Evolutionary conservation across 2,888 invertebrate species (phyloP).

Genomic region (Epicampocera succincta): DNA sequence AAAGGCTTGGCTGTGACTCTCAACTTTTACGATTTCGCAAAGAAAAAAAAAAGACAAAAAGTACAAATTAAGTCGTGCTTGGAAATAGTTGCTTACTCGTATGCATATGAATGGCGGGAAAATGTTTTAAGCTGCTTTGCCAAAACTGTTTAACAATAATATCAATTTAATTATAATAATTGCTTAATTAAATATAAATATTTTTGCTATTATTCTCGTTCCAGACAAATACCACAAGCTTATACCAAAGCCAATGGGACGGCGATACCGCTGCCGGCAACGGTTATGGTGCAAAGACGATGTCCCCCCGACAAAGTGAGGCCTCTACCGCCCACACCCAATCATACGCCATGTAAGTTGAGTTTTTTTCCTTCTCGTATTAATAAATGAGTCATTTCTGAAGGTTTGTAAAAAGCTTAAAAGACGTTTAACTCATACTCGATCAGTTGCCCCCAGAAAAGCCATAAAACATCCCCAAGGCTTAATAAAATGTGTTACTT

Average conservation of each 20-base stretch:
- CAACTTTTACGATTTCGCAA: neutral
- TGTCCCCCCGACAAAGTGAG: slow-evolving; percentile 91
- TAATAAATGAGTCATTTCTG: neutral
- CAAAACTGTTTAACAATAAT: slow-evolving; percentile 28
- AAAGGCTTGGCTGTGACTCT: slow-evolving; percentile 42
- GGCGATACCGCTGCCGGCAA: slow-evolving; percentile 90
- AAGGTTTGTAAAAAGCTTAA: slow-evolving; percentile 12
- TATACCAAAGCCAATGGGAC: slow-evolving; percentile 85
- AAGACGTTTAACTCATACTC: slow-evolving; percentile 15
- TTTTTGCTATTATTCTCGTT: slow-evolving; percentile 74
- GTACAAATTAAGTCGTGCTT: slow-evolving; percentile 27
- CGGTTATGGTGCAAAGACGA: slow-evolving; percentile 88
- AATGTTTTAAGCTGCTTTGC: slow-evolving; percentile 10
- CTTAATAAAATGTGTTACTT: slow-evolving; percentile 10
- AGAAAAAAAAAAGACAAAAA: too few relatives aligned
- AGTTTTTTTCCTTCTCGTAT: neutral
- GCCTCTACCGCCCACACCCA: slow-evolving; percentile 87
- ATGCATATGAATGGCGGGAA: slow-evolving; percentile 32
- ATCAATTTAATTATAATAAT: slow-evolving; percentile 22
- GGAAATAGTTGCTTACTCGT: neutral
- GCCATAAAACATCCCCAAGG: slow-evolving; percentile 59
- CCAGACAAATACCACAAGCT: slow-evolving; percentile 87
- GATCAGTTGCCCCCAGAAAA: neutral
- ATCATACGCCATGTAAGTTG: slow-evolving; percentile 82
- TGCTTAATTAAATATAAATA: neutral